These are phyloP conservation scores for Vipera latastei DNA, from an alignment of 2,797 vertebrate species.

Conservation along the genomic window DNA sequence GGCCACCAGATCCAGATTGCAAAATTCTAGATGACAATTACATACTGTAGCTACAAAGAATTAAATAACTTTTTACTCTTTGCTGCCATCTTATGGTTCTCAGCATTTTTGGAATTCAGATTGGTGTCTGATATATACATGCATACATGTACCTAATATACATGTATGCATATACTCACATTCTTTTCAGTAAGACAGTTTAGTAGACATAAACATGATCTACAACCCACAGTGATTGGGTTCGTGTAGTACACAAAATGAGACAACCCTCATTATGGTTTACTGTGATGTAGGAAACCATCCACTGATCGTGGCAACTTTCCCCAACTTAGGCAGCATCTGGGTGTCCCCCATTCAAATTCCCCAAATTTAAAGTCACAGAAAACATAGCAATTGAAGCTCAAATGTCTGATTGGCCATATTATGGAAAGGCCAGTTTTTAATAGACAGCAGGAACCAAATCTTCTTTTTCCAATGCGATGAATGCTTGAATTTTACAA, in stretches of 20 bases:
- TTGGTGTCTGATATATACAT: not conserved
- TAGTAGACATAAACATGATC: not conserved
- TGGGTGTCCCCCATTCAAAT: not conserved
- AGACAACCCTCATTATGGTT: not conserved
- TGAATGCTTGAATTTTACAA: not conserved
- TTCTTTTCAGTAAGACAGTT: not conserved
- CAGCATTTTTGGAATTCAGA: not conserved
- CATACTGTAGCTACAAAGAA: not conserved
- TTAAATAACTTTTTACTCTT: not conserved
- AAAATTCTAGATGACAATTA: not conserved
- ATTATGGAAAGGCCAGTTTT: not conserved
- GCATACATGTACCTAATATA: not conserved
- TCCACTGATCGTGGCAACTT: not conserved
- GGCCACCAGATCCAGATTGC: not conserved
- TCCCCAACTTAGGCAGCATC: not conserved
- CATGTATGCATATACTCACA: not conserved
- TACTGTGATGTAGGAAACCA: not conserved
- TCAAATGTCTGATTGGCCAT: not conserved
- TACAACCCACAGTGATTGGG: not conserved
- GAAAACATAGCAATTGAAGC: not conserved
- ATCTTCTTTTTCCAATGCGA: not conserved
- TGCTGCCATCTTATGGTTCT: not conserved
- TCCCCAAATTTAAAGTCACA: not conserved
- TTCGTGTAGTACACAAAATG: not conserved
- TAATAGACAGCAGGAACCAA: not conserved